phyloP scores from a whole-genome alignment of 2,888 invertebrate species.

The Smittia aterrima region DNA sequence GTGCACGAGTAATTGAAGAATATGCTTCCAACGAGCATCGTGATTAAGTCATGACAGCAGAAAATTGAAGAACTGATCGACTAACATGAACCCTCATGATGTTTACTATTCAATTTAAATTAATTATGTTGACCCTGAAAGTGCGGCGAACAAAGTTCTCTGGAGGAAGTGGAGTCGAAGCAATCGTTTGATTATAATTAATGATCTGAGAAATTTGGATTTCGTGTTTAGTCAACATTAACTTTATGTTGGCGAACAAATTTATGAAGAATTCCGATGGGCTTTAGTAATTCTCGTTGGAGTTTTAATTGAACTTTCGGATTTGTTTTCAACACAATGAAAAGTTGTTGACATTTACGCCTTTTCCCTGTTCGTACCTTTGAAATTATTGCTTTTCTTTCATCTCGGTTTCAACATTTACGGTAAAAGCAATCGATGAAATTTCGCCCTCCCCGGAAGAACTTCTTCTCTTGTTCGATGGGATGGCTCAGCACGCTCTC shows the following conservation, averaged over 20 bases:
- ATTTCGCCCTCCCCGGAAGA: too few relatives aligned
- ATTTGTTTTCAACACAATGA: not conserved
- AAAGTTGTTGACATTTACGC: constrained; percentile 11
- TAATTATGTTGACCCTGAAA: not conserved
- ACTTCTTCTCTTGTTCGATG: too few relatives aligned
- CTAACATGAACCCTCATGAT: not conserved
- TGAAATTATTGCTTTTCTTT: not conserved
- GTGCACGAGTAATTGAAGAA: too few relatives aligned
- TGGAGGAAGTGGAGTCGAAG: not conserved
- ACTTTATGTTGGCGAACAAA: not conserved
- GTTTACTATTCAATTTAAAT: constrained; percentile 4
- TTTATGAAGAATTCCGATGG: not conserved
- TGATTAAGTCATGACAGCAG: not conserved
- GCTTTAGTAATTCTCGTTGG: not conserved
- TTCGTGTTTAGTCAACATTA: constrained; percentile 1
- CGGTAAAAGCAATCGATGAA: too few relatives aligned
- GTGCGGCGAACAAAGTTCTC: not conserved
- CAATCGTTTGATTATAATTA: not conserved
- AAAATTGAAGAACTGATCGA: not conserved
- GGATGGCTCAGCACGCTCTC: too few relatives aligned
- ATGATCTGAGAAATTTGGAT: not conserved
- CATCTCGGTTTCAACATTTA: too few relatives aligned
- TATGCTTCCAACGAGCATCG: not conserved
- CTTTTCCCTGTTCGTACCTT: not conserved
- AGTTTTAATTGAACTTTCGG: constrained; percentile 8